Percentiles rank a stretch among this genome's conserved stretches.
These are phyloP conservation scores for Albula glossodonta DNA, from an alignment of 2,113 vertebrate species.

Conservation along the genomic window DNA sequence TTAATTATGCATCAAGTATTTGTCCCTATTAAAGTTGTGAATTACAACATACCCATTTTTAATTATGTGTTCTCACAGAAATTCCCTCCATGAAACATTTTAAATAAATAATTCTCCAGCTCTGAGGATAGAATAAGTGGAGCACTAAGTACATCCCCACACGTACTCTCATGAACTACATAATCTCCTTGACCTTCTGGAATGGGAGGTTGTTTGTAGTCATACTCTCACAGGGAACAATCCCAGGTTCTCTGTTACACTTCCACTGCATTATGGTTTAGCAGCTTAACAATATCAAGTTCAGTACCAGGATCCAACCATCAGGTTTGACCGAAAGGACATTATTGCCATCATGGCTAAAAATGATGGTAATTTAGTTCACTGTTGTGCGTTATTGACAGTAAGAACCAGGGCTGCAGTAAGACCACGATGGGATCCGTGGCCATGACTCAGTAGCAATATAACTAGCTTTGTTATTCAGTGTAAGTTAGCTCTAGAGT, in stretches of 20 bases:
- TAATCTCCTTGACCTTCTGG: conserved; percentile 3
- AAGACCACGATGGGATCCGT: too few relatives aligned
- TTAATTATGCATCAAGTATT: not conserved
- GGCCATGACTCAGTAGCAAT: too few relatives aligned
- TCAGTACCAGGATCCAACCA: not conserved
- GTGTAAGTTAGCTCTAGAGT: too few relatives aligned
- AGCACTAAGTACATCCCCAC: not conserved
- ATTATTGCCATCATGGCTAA: not conserved
- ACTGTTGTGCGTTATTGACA: not conserved
- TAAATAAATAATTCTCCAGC: not conserved
- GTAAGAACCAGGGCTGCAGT: too few relatives aligned
- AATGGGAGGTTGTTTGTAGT: not conserved
- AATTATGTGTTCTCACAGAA: not conserved
- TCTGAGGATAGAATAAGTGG: not conserved
- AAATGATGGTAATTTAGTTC: not conserved
- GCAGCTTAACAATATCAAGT: not conserved
- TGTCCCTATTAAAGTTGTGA: not conserved
- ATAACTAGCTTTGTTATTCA: too few relatives aligned
- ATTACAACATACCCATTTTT: not conserved
- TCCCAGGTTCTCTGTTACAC: not conserved
- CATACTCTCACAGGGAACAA: not conserved
- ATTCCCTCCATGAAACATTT: not conserved
- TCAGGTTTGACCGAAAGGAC: not conserved
- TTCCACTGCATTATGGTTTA: not conserved
- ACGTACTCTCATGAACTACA: not conserved